Evolutionary conservation across 1,140 invertebrate genomes (phyloP), one percentile per base, ranked within the genome.

Genomic region (Melanaphis sacchari): DNA sequence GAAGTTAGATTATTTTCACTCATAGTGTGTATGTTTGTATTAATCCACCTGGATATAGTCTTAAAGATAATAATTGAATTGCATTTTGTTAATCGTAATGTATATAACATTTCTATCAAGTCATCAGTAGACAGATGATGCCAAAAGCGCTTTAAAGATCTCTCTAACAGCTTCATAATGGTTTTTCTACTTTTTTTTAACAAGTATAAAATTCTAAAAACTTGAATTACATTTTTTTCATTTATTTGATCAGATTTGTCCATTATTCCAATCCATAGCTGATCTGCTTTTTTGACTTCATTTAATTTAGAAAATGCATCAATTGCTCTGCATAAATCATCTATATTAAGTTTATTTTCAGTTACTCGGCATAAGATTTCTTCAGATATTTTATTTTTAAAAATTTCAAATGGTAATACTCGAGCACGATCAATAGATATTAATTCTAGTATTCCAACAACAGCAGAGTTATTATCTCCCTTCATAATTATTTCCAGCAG

Each of bases 191-290:
- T 97, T 93, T 95, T 95, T 94, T 96, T 96, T 54, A 97, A 96
- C 36, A 96, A 95, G 88, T 96, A 96, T 52, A 97, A 94, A 82
- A 96, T 95, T 94, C 95, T 95, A 94, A 97, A 97, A 43, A 97
- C 94, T 49, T 95, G 94, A 8, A 96, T 94, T 90, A 97, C 95
- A 95, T 97, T 96, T 24, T 95, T 94, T 93, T 95, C 95, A 94
- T 96, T 95, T 36, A 97, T 96, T 31, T 97, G 96, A 38, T 95
- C 94, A 93, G 96, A 96, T 93, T 95, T 96, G 21, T 96, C 96
- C 54, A 96, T 95, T 91, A 97, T 96, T 49, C 97, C 97, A 94
- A 96, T 95, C 97, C 97, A 97, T n/a, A 97, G 94, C 94, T 96
- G 96, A 94, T 97, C 97, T 89, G 97, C 95, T 26, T 95, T 95